A percentile compares a stretch with the other conserved stretches of the same genome.
phyloP scores from a whole-genome alignment of 2,113 vertebrate genomes.

The Mastomys coucha region DNA sequence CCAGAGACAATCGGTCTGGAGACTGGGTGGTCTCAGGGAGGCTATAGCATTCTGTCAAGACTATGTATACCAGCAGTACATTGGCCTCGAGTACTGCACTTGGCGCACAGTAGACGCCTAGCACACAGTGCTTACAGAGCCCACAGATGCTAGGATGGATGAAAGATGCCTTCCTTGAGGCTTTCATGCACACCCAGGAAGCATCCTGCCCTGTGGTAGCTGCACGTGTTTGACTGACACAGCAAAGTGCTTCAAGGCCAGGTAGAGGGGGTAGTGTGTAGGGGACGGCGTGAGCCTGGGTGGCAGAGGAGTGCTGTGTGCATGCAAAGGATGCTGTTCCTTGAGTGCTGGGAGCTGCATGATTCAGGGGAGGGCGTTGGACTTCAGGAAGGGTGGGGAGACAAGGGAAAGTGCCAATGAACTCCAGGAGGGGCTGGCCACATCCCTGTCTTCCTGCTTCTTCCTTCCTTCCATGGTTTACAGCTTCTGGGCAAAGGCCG shows the following conservation, averaged over 20 bases:
- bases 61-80: not conserved
- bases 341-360: not conserved
- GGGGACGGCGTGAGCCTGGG: not conserved
- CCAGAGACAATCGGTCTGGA: not conserved
- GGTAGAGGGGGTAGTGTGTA: not conserved
- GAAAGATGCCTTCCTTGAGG: not conserved
- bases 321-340: not conserved
- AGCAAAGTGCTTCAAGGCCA: not conserved
- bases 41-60: not conserved
- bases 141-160: not conserved
- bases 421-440: not conserved
- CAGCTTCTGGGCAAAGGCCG: slow-evolving; percentile 48
- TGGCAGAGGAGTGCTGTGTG: not conserved
- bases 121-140: not conserved
- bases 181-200: not conserved
- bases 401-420: slow-evolving; percentile 2
- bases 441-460: slow-evolving; percentile 38
- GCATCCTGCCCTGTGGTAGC: not conserved
- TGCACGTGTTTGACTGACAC: not conserved
- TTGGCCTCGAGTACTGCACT: not conserved
- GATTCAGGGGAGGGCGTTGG: slow-evolving; percentile 60
- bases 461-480: not conserved
- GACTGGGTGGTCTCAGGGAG: not conserved
- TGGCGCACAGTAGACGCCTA: not conserved
- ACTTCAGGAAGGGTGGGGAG: slow-evolving; percentile 63